phyloP scores from a whole-genome alignment of 2,888 invertebrate genomes.

The Leptopterna dolabrata region DNA sequence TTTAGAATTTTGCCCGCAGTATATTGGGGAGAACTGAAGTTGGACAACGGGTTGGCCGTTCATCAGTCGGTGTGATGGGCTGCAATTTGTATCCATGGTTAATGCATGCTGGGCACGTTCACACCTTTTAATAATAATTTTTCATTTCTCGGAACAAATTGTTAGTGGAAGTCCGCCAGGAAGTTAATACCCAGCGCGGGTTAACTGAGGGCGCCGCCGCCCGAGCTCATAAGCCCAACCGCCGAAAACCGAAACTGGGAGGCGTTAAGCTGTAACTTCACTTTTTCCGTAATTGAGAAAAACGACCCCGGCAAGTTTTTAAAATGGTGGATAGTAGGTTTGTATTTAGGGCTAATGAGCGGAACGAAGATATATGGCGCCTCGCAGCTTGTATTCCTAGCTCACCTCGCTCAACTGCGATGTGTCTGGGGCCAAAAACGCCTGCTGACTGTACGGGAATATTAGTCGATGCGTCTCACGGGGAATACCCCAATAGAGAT shows the following conservation, averaged over 20 bases:
- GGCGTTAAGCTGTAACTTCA: neutral
- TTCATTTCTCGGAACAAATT: slow-evolving; percentile 3
- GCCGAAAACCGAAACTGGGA: neutral
- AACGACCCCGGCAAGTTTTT: slow-evolving; percentile 24
- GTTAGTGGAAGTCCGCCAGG: neutral
- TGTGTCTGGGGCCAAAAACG: neutral
- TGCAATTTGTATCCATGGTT: too few relatives aligned
- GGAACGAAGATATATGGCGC: slow-evolving; percentile 47
- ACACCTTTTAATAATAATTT: neutral
- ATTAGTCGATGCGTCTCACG: neutral
- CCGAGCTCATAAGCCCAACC: neutral
- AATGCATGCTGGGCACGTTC: neutral
- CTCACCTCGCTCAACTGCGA: neutral
- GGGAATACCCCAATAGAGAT: neutral
- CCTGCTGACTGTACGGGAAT: neutral
- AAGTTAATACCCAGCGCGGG: neutral
- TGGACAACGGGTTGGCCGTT: too few relatives aligned
- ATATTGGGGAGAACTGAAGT: too few relatives aligned
- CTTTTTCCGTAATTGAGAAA: slow-evolving; percentile 38
- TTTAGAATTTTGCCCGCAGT: too few relatives aligned
- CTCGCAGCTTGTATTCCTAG: neutral
- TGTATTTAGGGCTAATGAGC: slow-evolving; percentile 26
- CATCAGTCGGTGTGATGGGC: too few relatives aligned
- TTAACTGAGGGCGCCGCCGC: neutral
- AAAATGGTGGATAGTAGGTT: slow-evolving; percentile 41